Conservation (phyloP, 1,140 invertebrate species). For the Berghia stephanieae region DNA sequence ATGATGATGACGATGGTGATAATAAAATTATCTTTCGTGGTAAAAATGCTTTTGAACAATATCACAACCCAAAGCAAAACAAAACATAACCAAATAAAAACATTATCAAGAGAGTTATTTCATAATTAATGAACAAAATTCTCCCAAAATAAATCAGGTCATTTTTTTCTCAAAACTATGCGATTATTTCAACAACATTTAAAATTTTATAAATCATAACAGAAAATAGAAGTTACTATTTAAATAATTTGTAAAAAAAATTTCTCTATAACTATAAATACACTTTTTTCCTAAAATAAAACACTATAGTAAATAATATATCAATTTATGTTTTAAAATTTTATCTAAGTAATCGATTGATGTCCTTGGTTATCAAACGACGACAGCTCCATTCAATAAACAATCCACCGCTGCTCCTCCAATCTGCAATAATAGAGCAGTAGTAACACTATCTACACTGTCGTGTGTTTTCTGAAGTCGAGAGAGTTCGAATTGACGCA, state of each 20-base stretch:
- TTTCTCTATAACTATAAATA: too few species aligned
- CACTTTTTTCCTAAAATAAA: background rate
- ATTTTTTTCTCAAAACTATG: too few species aligned
- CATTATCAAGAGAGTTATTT: too few species aligned
- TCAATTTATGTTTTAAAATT: background rate
- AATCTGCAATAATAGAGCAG: background rate
- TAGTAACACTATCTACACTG: conserved; percentile 40
- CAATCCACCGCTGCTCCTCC: background rate
- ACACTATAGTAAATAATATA: background rate
- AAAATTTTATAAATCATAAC: too few species aligned
- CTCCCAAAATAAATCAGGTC: too few species aligned
- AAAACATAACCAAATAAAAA: background rate
- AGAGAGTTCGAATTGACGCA: conserved; percentile 72
- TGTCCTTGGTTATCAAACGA: background rate
- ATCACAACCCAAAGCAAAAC: background rate
- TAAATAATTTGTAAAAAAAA: too few species aligned
- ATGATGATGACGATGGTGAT: too few species aligned
- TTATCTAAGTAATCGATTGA: background rate
- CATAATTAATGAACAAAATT: too few species aligned
- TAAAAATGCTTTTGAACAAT: background rate
- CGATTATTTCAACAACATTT: too few species aligned
- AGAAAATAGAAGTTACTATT: too few species aligned
- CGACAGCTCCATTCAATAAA: background rate
- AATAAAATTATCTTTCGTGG: too few species aligned
- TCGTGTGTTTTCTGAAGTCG: conserved; percentile 63